Percentiles rank a stretch among this genome's conserved stretches.
These are phyloP conservation scores for Corythoichthys haematopterus DNA, from an alignment of 2,113 vertebrate species.

Conservation along the genomic window DNA sequence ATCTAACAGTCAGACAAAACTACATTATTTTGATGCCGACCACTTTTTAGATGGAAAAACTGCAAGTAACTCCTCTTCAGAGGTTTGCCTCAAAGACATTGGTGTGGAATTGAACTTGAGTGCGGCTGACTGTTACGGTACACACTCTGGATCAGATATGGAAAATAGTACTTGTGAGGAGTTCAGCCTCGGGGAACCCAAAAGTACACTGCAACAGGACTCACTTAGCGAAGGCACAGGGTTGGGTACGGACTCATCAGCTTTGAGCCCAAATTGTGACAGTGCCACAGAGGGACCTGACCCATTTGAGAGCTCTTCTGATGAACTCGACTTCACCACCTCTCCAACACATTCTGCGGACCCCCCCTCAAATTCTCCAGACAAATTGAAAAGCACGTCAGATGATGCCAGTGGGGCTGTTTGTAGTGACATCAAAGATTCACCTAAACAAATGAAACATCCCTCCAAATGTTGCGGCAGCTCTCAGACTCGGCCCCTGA, in stretches of 20 bases:
- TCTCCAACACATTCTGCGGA: constrained; percentile 46
- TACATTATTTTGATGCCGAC: constrained; percentile 19
- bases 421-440: background rate
- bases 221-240: constrained; percentile 60
- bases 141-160: constrained; percentile 63
- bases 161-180: constrained; percentile 72
- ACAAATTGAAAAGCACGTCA: constrained; percentile 5
- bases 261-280: constrained; percentile 72
- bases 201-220: constrained; percentile 49
- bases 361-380: constrained; percentile 6
- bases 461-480: constrained; percentile 44
- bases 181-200: constrained; percentile 54
- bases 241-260: constrained; percentile 72
- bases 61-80: constrained; percentile 55
- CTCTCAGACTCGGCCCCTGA: constrained; percentile 53
- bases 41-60: constrained; percentile 47
- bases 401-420: constrained; percentile 2
- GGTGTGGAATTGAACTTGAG: constrained; percentile 41
- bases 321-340: constrained; percentile 70
- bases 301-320: constrained; percentile 77
- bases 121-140: constrained; percentile 48
- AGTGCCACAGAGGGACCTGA: constrained; percentile 76
- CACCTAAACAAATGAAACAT: constrained; percentile 17
- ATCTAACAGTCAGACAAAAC: constrained; percentile 10
- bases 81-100: constrained; percentile 50